Conservation (phyloP, 2,797 vertebrate genomes). For the Tachyglossus aculeatus region DNA sequence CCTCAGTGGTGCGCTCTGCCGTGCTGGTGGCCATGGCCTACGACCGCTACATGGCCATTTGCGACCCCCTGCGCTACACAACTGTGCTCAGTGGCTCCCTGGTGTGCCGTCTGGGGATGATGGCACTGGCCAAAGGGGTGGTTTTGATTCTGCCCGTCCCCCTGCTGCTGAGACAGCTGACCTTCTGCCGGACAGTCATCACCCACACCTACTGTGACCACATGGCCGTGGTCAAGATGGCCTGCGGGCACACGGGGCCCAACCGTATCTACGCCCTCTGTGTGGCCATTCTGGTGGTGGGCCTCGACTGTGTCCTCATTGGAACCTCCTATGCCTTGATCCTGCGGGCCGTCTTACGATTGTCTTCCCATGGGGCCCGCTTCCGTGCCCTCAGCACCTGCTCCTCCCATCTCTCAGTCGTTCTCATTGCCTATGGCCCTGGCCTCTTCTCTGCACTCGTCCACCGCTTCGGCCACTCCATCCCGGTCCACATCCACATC, state of each 20-base stretch:
- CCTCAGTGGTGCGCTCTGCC: slow-evolving; percentile 22
- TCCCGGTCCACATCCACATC: slow-evolving; percentile 32
- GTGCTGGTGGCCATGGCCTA: slow-evolving; percentile 47
- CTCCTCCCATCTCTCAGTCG: slow-evolving; percentile 69
- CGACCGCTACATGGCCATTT: slow-evolving; percentile 48
- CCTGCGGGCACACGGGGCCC: slow-evolving; percentile 15
- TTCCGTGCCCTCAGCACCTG: slow-evolving; percentile 77
- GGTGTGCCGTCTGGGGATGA: not conserved
- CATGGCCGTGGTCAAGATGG: slow-evolving; percentile 27
- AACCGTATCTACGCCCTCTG: slow-evolving; percentile 37
- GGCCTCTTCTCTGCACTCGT: slow-evolving; percentile 36
- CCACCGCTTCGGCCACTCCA: slow-evolving; percentile 14
- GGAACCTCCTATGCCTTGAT: slow-evolving; percentile 32
- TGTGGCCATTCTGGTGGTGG: slow-evolving; percentile 18
- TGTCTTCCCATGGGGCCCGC: slow-evolving; percentile 26
- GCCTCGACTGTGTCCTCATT: slow-evolving; percentile 20
- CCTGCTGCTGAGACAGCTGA: slow-evolving; percentile 23
- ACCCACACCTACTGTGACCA: slow-evolving; percentile 30
- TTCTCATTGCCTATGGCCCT: slow-evolving; percentile 66
- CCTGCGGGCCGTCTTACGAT: slow-evolving; percentile 46
- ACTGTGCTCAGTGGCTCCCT: slow-evolving; percentile 56
- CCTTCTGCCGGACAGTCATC: slow-evolving; percentile 12
- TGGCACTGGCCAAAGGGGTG: slow-evolving; percentile 5
- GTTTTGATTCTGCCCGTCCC: slow-evolving; percentile 14
- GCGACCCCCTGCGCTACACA: slow-evolving; percentile 55